Conservation (phyloP, 2,797 vertebrate species). For the Cirrhinus molitorella region DNA sequence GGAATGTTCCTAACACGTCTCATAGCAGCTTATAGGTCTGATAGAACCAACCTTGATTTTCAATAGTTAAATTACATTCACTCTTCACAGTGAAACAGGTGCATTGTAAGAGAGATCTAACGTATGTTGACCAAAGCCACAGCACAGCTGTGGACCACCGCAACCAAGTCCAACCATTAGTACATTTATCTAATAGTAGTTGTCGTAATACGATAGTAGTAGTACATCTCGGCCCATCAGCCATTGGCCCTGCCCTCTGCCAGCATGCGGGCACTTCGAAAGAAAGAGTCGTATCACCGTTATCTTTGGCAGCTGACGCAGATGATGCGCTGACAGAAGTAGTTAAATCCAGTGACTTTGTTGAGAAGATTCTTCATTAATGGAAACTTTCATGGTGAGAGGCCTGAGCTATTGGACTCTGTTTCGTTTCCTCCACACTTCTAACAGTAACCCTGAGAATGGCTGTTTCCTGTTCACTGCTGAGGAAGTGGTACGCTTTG, state of each 20-base stretch:
- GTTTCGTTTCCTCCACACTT: constrained; percentile 46
- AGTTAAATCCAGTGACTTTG: constrained; percentile 91
- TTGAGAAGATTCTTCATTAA: constrained; percentile 70
- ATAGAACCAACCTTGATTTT: constrained; percentile 83
- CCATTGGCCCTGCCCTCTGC: constrained; percentile 83
- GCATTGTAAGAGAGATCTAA: constrained; percentile 87
- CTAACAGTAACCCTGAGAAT: constrained; percentile 80
- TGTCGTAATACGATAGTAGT: constrained; percentile 61
- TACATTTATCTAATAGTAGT: constrained; percentile 69
- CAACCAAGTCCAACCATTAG: constrained; percentile 82
- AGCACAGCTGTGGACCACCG: constrained; percentile 90
- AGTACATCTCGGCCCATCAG: constrained; percentile 82
- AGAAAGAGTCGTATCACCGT: constrained; percentile 71
- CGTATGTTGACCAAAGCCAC: constrained; percentile 84
- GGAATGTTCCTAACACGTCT: constrained; percentile 94
- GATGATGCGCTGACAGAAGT: constrained; percentile 84
- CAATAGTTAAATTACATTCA: constrained; percentile 86
- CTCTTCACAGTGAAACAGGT: constrained; percentile 97
- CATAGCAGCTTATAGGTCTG: constrained; percentile 90
- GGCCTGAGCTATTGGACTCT: constrained; percentile 76
- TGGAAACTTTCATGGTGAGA: constrained; percentile 72
- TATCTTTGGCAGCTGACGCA: constrained; percentile 95
- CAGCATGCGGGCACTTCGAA: constrained; percentile 92
- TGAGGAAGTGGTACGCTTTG: constrained; percentile 68
- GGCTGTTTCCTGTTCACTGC: constrained; percentile 73